A percentile compares a stretch with the other conserved stretches of the same genome.
Evolutionary conservation across 2,797 vertebrate species (phyloP).

Genomic region (Acropternis orthonyx): DNA sequence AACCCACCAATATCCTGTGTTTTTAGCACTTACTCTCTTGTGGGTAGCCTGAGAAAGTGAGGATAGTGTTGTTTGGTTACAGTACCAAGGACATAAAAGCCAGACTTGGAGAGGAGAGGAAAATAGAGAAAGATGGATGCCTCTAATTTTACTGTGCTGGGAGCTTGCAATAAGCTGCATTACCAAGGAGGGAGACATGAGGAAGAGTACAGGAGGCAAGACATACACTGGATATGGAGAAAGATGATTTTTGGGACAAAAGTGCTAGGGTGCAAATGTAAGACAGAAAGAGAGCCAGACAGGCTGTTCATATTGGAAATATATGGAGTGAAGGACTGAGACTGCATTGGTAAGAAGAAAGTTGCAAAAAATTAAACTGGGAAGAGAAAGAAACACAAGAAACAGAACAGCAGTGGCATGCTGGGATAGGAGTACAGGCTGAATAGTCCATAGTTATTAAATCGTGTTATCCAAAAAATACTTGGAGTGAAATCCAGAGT

Average conservation of each 20-base stretch:
- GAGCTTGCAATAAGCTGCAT: not conserved
- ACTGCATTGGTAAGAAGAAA: not conserved
- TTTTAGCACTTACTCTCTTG: not conserved
- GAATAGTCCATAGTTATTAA: not conserved
- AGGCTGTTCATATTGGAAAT: not conserved
- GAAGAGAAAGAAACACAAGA: not conserved
- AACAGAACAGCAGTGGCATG: not conserved
- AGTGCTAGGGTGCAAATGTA: not conserved
- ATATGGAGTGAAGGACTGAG: not conserved
- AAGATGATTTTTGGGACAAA: not conserved
- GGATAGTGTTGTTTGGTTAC: not conserved
- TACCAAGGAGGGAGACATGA: not conserved
- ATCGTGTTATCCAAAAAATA: not conserved
- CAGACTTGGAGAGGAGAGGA: not conserved
- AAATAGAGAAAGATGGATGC: not conserved
- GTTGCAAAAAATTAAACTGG: not conserved
- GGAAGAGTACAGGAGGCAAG: not conserved
- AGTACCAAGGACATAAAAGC: not conserved
- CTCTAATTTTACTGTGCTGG: not conserved
- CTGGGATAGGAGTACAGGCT: not conserved
- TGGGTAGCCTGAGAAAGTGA: not conserved
- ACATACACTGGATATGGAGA: fast-evolving
- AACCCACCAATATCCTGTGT: not conserved
- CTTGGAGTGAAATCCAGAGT: not conserved
- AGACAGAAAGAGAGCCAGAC: not conserved